Percentiles rank a stretch among this genome's conserved stretches.
phyloP scores from a whole-genome alignment of 2,113 vertebrate genomes.

The Capreolus pygargus region DNA sequence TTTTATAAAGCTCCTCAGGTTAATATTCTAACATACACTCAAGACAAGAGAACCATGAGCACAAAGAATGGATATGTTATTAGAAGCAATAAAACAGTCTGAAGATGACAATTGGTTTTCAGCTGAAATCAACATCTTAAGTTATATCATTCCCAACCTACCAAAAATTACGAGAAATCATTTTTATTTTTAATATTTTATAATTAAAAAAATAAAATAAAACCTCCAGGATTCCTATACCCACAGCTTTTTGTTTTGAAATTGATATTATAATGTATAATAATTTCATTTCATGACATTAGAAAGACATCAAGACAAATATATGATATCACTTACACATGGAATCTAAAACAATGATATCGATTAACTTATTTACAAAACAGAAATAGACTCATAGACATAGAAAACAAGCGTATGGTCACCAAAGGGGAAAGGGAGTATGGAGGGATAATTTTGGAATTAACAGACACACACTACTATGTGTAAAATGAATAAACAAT shows the following conservation, averaged over 20 bases:
- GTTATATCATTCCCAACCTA: neutral
- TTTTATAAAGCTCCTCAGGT: neutral
- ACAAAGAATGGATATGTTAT: neutral
- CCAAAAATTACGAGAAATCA: conserved; percentile 4
- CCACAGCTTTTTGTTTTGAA: neutral
- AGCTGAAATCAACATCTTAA: conserved; percentile 1
- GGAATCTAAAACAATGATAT: neutral
- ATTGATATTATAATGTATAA: neutral
- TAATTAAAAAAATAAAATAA: conserved; percentile 12
- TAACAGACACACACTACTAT: neutral
- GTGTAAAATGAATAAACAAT: neutral
- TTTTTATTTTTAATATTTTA: neutral
- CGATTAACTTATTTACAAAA: neutral
- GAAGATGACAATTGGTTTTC: neutral
- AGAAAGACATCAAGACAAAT: neutral
- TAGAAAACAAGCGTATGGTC: neutral
- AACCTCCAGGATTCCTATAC: neutral
- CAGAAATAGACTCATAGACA: neutral
- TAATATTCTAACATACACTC: neutral
- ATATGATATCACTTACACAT: neutral
- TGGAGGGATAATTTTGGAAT: neutral
- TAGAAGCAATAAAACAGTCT: neutral
- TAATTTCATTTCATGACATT: conserved; percentile 1
- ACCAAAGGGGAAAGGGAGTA: neutral
- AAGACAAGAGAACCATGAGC: neutral